Conservation (phyloP, 2,797 vertebrate species). For the Siniperca obscura region DNA sequence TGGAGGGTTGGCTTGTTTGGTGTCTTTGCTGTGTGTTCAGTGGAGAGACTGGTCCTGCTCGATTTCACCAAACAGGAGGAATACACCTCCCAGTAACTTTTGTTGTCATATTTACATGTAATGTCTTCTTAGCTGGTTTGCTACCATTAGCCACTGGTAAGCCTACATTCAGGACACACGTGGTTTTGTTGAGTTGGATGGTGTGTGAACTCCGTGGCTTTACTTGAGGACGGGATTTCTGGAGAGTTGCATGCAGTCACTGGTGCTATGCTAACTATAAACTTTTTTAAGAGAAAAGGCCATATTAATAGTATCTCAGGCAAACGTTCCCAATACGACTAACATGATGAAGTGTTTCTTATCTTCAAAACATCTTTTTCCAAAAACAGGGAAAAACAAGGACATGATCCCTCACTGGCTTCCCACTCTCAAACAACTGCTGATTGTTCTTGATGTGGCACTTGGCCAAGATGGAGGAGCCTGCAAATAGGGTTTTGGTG, state of each 20-base stretch:
- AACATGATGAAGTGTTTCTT: too few species aligned
- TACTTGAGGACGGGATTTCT: too few species aligned
- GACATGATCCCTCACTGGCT: slow-evolving; percentile 9
- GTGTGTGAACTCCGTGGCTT: too few species aligned
- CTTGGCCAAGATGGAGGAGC: slow-evolving; percentile 20
- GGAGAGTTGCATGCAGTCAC: background rate
- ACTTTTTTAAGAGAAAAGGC: background rate
- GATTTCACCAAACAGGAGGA: background rate
- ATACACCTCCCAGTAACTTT: background rate
- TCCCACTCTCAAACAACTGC: slow-evolving; percentile 8
- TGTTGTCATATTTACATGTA: background rate
- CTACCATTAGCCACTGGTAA: background rate
- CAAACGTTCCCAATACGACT: too few species aligned
- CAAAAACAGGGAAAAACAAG: background rate
- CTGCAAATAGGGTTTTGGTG: slow-evolving; percentile 24
- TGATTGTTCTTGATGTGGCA: slow-evolving; percentile 48
- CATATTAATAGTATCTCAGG: too few species aligned
- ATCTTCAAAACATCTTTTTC: too few species aligned
- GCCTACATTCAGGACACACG: background rate
- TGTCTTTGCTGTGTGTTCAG: background rate
- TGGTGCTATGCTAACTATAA: background rate
- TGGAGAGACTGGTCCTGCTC: background rate
- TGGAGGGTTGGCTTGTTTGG: background rate
- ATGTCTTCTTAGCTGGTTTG: background rate
- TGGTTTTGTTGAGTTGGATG: background rate